Evolutionary conservation across 2,888 invertebrate genomes (phyloP).

Genomic region (Galeopsomyia nigrocyanea): DNA sequence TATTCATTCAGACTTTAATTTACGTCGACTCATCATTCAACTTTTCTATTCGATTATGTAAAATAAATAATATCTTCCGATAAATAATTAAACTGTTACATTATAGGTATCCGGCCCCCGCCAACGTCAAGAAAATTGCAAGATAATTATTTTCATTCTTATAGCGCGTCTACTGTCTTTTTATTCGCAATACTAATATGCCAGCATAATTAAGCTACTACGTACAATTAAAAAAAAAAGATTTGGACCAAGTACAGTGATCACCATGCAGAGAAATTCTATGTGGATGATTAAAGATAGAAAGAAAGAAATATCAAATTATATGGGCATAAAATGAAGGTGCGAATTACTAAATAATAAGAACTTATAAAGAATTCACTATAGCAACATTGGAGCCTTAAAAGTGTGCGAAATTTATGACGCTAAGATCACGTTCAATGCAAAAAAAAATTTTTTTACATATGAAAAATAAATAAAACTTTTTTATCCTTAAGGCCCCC

Average conservation of each 20-base stretch:
- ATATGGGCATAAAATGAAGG: slow-evolving; percentile 20
- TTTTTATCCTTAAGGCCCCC: background rate
- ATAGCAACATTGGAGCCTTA: slow-evolving; percentile 36
- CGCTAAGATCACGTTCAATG: background rate
- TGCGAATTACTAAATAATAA: slow-evolving; percentile 46
- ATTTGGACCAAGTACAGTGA: slow-evolving; percentile 2
- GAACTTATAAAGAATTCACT: slow-evolving; percentile 42
- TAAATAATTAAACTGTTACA: no score
- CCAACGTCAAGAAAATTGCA: no score
- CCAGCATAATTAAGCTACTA: slow-evolving; percentile 24
- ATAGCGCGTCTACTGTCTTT: slow-evolving; percentile 26
- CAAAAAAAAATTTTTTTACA: slow-evolving; percentile 11
- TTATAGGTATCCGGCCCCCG: no score
- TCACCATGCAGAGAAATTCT: slow-evolving; percentile 30
- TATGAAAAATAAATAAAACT: background rate
- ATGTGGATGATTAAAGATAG: background rate
- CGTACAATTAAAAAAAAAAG: slow-evolving; percentile 1
- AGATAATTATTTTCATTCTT: no score
- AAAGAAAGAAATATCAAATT: background rate
- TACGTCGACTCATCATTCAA: background rate
- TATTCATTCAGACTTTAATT: no score
- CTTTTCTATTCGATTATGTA: slow-evolving; percentile 10
- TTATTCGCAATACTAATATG: slow-evolving; percentile 24
- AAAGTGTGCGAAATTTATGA: slow-evolving; percentile 5
- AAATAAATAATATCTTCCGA: background rate